Evolutionary conservation across 2,113 vertebrate genomes (phyloP).

Genomic region (Naja naja): DNA sequence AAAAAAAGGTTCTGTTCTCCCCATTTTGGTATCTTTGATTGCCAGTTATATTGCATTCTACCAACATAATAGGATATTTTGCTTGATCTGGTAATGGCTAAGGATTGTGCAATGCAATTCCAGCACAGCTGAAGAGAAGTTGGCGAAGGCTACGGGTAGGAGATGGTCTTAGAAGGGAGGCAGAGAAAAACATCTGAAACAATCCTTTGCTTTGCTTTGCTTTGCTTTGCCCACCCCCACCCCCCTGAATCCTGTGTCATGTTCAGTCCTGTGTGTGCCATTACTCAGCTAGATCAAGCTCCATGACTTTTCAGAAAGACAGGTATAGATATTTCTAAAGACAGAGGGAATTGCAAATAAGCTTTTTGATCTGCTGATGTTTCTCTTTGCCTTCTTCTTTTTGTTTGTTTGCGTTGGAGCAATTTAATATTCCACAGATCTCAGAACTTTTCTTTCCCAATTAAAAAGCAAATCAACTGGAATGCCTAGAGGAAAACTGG

Average conservation of each 20-base stretch:
- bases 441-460: slow-evolving; percentile 58
- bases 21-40: not conserved
- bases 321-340: slow-evolving; percentile 63
- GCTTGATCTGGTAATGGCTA: not conserved
- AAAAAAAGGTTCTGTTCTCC: not conserved
- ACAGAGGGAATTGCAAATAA: slow-evolving; percentile 61
- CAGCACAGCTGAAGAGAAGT: not conserved
- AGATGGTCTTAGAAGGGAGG: not conserved
- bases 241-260: slow-evolving; percentile 47
- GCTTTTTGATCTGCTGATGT: slow-evolving; percentile 39
- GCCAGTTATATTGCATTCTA: not conserved
- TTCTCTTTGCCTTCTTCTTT: slow-evolving; percentile 12
- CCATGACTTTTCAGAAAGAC: slow-evolving; percentile 60
- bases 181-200: not conserved
- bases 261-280: slow-evolving; percentile 64
- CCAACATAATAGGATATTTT: not conserved
- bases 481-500: slow-evolving; percentile 53
- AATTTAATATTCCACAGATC: slow-evolving; percentile 65
- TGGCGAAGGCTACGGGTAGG: not conserved
- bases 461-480: slow-evolving; percentile 56
- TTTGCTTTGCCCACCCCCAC: slow-evolving; percentile 22
- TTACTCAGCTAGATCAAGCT: slow-evolving; percentile 56
- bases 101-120: not conserved
- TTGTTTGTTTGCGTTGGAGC: not conserved
- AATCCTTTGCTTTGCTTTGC: not conserved